Conservation (phyloP, 2,113 vertebrate species). For the human (Homo sapiens) region DNA sequence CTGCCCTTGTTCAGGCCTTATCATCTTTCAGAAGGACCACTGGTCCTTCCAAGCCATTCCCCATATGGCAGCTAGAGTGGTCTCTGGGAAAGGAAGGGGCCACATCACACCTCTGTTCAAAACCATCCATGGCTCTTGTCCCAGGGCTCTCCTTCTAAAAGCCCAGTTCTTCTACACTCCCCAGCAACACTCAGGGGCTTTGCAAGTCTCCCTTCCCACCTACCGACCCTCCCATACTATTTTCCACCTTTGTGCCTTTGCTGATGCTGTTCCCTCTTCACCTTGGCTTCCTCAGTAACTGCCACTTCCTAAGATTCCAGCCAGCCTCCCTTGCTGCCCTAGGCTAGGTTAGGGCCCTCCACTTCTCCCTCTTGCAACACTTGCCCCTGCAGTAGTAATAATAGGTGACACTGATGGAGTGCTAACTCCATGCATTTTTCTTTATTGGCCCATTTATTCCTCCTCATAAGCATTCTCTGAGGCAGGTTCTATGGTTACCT, state of each 20-base stretch:
- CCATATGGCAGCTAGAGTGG: neutral
- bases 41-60: neutral
- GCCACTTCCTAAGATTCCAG: neutral
- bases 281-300: neutral
- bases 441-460: neutral
- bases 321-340: neutral
- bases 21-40: neutral
- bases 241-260: neutral
- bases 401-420: neutral
- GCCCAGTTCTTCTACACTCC: neutral
- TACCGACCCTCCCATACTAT: rapidly evolving
- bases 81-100: neutral
- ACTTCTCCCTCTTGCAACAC: neutral
- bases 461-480: neutral
- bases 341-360: neutral
- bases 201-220: rapidly evolving
- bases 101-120: neutral
- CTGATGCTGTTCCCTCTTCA: neutral
- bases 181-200: neutral
- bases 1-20: neutral
- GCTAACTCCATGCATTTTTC: neutral
- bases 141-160: neutral
- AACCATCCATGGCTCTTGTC: neutral
- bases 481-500: neutral
- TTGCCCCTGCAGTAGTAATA: neutral